phyloP scores from a whole-genome alignment of 1,140 invertebrate genomes.

The Drosophila truncata region DNA sequence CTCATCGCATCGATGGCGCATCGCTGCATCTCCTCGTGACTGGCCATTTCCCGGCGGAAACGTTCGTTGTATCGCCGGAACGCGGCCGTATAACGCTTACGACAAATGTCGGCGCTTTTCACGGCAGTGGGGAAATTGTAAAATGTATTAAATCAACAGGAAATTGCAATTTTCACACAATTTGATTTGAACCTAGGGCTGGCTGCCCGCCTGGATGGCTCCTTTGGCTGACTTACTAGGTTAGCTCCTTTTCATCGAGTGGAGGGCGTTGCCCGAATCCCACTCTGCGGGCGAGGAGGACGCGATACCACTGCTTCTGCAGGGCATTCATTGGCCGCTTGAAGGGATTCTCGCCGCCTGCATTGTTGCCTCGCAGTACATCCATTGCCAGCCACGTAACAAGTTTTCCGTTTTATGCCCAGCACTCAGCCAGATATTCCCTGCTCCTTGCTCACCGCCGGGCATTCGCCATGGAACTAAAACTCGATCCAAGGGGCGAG shows the following conservation, averaged over 20 bases:
- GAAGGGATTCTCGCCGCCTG: slow-evolving; percentile 72
- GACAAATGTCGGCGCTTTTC: slow-evolving; percentile 74
- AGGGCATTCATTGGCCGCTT: slow-evolving; percentile 83
- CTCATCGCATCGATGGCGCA: slow-evolving; percentile 83
- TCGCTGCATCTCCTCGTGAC: slow-evolving; percentile 81
- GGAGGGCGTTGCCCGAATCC: slow-evolving; percentile 67
- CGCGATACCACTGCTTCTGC: slow-evolving; percentile 84
- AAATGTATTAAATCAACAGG: slow-evolving; percentile 82
- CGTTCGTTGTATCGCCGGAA: slow-evolving; percentile 79
- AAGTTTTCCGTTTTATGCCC: slow-evolving; percentile 76
- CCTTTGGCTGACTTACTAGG: slow-evolving; percentile 64
- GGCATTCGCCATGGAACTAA: slow-evolving; percentile 64
- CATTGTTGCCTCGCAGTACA: slow-evolving; percentile 60
- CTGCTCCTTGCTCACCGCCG: slow-evolving; percentile 58
- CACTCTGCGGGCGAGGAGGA: slow-evolving; percentile 73
- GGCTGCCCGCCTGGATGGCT: slow-evolving; percentile 14
- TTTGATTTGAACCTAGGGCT: slow-evolving; percentile 65
- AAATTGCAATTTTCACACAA: slow-evolving; percentile 83
- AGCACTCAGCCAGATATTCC: slow-evolving; percentile 43
- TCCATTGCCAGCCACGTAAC: slow-evolving; percentile 66
- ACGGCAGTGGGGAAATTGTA: slow-evolving; percentile 35
- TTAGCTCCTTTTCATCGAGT: slow-evolving; percentile 64
- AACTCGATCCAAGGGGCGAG: slow-evolving; percentile 18
- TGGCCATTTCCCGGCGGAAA: slow-evolving; percentile 80
- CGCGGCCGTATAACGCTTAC: slow-evolving; percentile 70